Conservation (phyloP, 2,797 vertebrate species). For the Chaenodraco wilsoni region DNA sequence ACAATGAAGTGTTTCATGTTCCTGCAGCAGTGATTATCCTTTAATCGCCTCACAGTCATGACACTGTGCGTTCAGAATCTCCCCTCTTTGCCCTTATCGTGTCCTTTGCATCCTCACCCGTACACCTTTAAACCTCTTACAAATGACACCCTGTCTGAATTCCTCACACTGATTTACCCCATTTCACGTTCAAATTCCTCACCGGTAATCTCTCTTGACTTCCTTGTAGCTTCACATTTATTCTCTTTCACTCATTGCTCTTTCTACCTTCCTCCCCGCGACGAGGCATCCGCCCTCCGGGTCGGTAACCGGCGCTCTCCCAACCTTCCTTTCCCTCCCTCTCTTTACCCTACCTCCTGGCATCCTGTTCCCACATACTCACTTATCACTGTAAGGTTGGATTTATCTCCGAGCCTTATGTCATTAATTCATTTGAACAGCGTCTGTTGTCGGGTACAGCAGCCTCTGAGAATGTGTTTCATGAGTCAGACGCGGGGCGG, state of each 20-base stretch:
- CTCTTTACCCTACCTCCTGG: conserved; percentile 39
- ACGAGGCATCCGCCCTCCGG: conserved; percentile 19
- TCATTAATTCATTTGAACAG: conserved; percentile 9
- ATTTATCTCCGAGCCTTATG: conserved; percentile 1
- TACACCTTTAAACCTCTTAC: conserved; percentile 37
- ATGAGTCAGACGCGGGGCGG: conserved; percentile 7
- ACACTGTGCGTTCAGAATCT: conserved; percentile 17
- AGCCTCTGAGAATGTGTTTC: neutral
- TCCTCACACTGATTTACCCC: conserved; percentile 23
- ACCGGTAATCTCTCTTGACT: conserved; percentile 40
- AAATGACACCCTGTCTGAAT: conserved; percentile 15
- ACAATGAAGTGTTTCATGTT: conserved; percentile 30
- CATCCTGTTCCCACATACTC: conserved; percentile 24
- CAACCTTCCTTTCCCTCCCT: conserved; percentile 13
- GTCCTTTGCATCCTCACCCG: conserved; percentile 15
- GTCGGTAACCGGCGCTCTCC: conserved; percentile 23
- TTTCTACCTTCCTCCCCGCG: conserved; percentile 19
- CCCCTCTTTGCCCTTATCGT: neutral
- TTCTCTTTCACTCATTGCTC: conserved; percentile 27
- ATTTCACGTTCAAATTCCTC: conserved; percentile 16
- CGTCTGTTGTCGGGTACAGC: neutral
- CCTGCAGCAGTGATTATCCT: conserved; percentile 26
- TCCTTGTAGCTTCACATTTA: conserved; percentile 39
- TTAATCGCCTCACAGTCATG: neutral
- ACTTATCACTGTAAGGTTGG: conserved; percentile 30